Evolutionary conservation across 1,140 invertebrate species (phyloP).

Genomic region (Drosophila nasuta): DNA sequence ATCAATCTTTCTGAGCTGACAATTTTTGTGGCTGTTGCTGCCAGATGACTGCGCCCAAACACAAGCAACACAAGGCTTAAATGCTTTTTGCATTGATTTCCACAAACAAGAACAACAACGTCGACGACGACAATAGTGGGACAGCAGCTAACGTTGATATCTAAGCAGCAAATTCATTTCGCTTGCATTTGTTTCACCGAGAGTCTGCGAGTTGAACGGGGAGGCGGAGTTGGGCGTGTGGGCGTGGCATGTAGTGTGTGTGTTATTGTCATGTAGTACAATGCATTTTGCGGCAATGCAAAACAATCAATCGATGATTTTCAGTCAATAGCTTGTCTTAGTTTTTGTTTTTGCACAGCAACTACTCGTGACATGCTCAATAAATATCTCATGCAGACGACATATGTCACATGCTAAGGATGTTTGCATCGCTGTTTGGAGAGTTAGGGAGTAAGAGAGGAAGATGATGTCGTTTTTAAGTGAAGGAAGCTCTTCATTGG

Average conservation of each 20-base stretch:
- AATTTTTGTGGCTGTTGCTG: slow-evolving; percentile 58
- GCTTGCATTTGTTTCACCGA: slow-evolving; percentile 26
- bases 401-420: slow-evolving; percentile 33
- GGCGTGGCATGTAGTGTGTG: neutral
- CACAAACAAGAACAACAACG: slow-evolving; percentile 15
- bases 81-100: slow-evolving; percentile 53
- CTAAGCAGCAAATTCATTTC: slow-evolving; percentile 69
- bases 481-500: slow-evolving; percentile 15
- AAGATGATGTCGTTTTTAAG: neutral
- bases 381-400: slow-evolving; percentile 47
- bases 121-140: neutral
- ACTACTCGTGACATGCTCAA: slow-evolving; percentile 37
- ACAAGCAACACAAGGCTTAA: slow-evolving; percentile 32
- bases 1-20: slow-evolving; percentile 73
- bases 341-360: slow-evolving; percentile 22
- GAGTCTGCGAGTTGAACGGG: slow-evolving; percentile 8
- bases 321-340: slow-evolving; percentile 22
- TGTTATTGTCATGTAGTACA: slow-evolving; percentile 53
- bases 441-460: too few species aligned
- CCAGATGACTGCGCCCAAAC: slow-evolving; percentile 45
- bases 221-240: neutral
- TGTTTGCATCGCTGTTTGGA: neutral
- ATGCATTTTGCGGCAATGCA: slow-evolving; percentile 50
- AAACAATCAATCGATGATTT: slow-evolving; percentile 61
- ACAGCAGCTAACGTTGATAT: slow-evolving; percentile 23